Evolutionary conservation across 2,888 invertebrate genomes (phyloP).

Genomic region (Cinara cedri): DNA sequence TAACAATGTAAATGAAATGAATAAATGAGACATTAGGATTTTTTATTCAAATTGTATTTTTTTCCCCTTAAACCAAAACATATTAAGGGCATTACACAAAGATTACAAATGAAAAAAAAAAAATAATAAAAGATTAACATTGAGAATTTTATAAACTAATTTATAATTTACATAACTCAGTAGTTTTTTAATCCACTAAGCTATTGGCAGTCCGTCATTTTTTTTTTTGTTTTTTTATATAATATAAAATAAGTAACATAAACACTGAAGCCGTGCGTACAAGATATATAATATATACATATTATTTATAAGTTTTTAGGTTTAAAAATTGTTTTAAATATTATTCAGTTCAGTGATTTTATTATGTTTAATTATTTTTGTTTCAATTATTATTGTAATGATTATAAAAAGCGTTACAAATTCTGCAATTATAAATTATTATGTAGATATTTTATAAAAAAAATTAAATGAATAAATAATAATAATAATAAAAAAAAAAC

Average conservation of each 20-base stretch:
- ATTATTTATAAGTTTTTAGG: slow-evolving; percentile 12
- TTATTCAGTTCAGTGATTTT: slow-evolving; percentile 41
- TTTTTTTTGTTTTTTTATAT: neutral
- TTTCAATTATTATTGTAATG: slow-evolving; percentile 22
- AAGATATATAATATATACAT: slow-evolving; percentile 19
- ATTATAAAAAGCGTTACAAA: slow-evolving; percentile 27
- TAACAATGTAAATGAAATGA: neutral
- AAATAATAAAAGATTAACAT: slow-evolving; percentile 27
- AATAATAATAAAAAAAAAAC: slow-evolving; percentile 13
- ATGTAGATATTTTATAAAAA: neutral
- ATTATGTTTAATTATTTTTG: no score
- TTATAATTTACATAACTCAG: slow-evolving; percentile 40
- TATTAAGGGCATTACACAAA: slow-evolving; percentile 21
- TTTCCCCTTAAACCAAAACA: slow-evolving; percentile 47
- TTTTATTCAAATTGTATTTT: slow-evolving; percentile 29
- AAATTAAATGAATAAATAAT: neutral
- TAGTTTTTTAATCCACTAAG: slow-evolving; percentile 38
- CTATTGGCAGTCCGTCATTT: slow-evolving; percentile 53
- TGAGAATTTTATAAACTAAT: slow-evolving; percentile 40
- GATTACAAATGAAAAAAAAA: slow-evolving; percentile 44
- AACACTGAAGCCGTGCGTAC: slow-evolving; percentile 36
- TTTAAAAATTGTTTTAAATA: slow-evolving; percentile 20
- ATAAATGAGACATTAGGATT: slow-evolving; percentile 21
- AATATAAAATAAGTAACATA: slow-evolving; percentile 26
- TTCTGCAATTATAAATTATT: slow-evolving; percentile 14